Evolutionary conservation across 2,113 vertebrate species (phyloP).

Genomic region (Sterrhoptilus dennistouni): DNA sequence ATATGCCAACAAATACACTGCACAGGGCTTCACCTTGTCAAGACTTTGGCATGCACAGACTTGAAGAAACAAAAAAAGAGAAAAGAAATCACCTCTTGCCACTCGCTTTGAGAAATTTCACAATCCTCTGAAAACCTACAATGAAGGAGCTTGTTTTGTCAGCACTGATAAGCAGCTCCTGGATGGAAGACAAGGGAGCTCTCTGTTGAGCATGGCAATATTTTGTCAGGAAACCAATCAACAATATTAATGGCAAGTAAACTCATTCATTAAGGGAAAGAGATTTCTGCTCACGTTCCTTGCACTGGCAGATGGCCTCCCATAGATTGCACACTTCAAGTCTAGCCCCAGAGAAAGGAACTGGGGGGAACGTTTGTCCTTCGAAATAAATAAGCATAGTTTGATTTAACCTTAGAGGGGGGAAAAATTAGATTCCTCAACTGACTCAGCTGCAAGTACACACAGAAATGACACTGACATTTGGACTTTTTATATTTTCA

Average conservation of each 20-base stretch:
- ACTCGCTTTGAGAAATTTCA: slow-evolving; percentile 61
- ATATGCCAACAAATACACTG: slow-evolving; percentile 59
- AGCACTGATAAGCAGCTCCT: slow-evolving; percentile 42
- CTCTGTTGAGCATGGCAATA: not conserved
- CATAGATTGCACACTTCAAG: not conserved
- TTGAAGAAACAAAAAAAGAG: slow-evolving; percentile 51
- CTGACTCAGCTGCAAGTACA: not conserved
- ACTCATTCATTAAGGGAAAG: not conserved
- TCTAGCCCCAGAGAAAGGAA: not conserved
- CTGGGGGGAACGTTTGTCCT: not conserved
- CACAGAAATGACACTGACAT: not conserved
- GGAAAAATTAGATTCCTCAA: not conserved
- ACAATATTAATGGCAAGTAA: not conserved
- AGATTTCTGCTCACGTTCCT: not conserved
- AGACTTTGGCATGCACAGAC: slow-evolving; percentile 52
- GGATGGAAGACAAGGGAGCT: not conserved
- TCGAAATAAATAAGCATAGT: not conserved
- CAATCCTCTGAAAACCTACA: slow-evolving; percentile 36
- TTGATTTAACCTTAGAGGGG: not conserved
- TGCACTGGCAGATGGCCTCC: not conserved
- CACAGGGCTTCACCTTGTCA: slow-evolving; percentile 73
- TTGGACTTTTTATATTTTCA: not conserved
- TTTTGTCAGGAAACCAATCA: slow-evolving; percentile 44
- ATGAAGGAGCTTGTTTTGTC: slow-evolving; percentile 51
- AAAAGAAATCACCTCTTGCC: slow-evolving; percentile 66